Evolutionary conservation across 2,888 invertebrate species (phyloP).

Genomic region (Caenorhabditis sp.): DNA sequence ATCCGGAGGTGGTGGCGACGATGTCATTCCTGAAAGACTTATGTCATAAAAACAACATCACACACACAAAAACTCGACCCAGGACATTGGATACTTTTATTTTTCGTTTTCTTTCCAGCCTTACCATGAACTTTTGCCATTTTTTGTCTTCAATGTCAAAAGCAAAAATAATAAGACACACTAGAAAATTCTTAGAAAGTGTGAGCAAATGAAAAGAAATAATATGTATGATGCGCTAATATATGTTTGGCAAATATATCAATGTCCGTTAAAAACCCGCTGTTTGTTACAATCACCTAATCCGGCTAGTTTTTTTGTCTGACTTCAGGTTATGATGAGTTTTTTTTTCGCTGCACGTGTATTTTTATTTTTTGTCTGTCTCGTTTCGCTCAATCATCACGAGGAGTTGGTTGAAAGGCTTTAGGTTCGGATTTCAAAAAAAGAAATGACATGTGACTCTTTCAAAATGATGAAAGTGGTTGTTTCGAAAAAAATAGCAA

Average conservation of each 20-base stretch:
- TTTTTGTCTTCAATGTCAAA: background rate
- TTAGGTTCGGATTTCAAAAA: slow-evolving; percentile 1
- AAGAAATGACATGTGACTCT: background rate
- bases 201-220: background rate
- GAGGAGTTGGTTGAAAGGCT: background rate
- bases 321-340: no score
- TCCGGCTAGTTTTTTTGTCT: background rate
- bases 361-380: background rate
- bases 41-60: background rate
- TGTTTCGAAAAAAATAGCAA: background rate
- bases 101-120: background rate
- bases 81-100: background rate
- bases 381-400: background rate
- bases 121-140: slow-evolving; percentile 1
- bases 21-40: slow-evolving; percentile 5
- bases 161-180: background rate
- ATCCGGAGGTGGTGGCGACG: slow-evolving; percentile 1
- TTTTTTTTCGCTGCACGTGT: background rate
- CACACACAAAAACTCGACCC: background rate
- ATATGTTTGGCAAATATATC: background rate
- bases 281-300: background rate
- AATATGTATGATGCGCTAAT: background rate
- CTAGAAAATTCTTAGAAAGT: background rate
- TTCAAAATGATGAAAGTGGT: background rate
- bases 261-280: background rate